phyloP scores from a whole-genome alignment of 2,113 vertebrate species.

The Daubentonia madagascariensis region DNA sequence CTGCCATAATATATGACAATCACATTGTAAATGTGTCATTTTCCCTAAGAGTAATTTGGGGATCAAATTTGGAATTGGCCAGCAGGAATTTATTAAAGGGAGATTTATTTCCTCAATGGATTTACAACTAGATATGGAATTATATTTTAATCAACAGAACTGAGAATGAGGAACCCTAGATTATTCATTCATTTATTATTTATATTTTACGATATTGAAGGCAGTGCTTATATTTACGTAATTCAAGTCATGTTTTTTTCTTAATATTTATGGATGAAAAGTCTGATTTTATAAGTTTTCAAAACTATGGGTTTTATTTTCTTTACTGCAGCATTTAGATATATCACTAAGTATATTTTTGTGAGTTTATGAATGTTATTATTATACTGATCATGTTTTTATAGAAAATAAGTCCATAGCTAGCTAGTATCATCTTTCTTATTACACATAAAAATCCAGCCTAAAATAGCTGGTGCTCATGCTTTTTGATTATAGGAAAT shows the following conservation, averaged over 20 bases:
- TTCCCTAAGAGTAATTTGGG: not conserved
- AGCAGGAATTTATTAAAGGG: not conserved
- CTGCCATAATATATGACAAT: not conserved
- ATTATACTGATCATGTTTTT: not conserved
- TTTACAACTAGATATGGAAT: not conserved
- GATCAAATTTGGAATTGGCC: not conserved
- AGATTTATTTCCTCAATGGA: not conserved
- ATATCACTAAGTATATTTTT: not conserved
- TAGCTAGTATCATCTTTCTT: not conserved
- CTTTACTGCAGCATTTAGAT: not conserved
- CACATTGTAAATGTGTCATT: not conserved
- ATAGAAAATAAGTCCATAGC: not conserved
- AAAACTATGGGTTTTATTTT: not conserved
- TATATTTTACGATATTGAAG: not conserved
- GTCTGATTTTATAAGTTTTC: not conserved
- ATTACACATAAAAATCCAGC: not conserved
- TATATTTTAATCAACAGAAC: not conserved
- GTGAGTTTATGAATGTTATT: not conserved
- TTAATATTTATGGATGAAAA: not conserved
- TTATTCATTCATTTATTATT: not conserved
- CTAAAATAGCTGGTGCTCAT: not conserved
- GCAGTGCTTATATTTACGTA: not conserved
- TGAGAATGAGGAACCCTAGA: not conserved
- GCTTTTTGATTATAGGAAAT: not conserved
- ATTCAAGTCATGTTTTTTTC: not conserved